Evolutionary conservation across 2,113 vertebrate species (phyloP), one percentile per base, ranked within the genome.

Genomic region (Gavialis gangeticus): DNA sequence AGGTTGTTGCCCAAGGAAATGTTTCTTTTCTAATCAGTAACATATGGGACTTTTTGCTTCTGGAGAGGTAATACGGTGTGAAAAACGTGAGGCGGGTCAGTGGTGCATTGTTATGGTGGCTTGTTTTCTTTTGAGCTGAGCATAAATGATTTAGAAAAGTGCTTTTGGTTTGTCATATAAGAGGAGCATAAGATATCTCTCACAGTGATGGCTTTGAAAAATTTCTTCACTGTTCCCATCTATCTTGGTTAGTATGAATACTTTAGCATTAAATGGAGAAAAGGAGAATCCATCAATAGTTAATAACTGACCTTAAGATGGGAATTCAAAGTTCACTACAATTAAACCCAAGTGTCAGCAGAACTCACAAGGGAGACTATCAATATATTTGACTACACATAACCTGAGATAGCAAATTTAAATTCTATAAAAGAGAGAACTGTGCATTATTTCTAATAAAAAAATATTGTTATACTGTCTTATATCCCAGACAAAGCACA

Each of bases 241-340:
- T 96, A 22, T 98, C 98, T 98, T 98, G 97, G 97, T 98, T 98
- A 98, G 97, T 95, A 97, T 94, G 97, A 98, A 98, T 98, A 98
- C 97, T 97, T 98, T 97, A 98, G 97, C 97, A 98, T 98, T 98
- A 98, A 98, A 97, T 97, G 96, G 96, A 95, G 98, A 98, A 98
- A 98, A 98, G 98, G 95, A 96, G 97, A 98, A 98, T 98, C 97
- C 98, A 98, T 98, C 98, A 98, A 97, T 97, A 98, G 97, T 98
- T 98, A 98, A 98, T 98, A 98, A 98, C 98, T 98, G 98, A 98
- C 98, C 98, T 98, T 98, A 98, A 98, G 97, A 97, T 98, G 97
- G 96, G 96, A 98, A 98, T 98, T 98, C 98, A 98, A 98, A 98
- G 98, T 98, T 98, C 98, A 98, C 97, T 84, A 97, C 97, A 98